Percentiles rank a stretch among this genome's conserved stretches.
phyloP scores from a whole-genome alignment of 2,888 invertebrate species.

The Polyploca ridens region DNA sequence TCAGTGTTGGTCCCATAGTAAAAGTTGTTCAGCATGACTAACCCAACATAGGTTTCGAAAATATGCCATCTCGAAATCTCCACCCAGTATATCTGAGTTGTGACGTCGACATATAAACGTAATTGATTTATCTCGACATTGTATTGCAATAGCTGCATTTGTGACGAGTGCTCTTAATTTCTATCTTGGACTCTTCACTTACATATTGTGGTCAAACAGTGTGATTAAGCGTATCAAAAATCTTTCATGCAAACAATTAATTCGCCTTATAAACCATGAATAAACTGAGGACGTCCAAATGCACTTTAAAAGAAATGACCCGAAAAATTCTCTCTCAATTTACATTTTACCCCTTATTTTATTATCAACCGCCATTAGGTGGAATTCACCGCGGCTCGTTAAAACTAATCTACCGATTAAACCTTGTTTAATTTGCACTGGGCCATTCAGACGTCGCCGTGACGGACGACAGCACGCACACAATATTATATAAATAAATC shows the following conservation, averaged over 20 bases:
- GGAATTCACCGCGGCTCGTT: slow-evolving; percentile 15
- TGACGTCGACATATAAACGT: no score
- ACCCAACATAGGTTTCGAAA: no score
- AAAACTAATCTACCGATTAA: slow-evolving; percentile 17
- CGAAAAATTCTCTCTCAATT: slow-evolving; percentile 1
- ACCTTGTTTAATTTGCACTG: slow-evolving; percentile 15
- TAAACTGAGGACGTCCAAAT: background rate
- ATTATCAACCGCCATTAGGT: slow-evolving; percentile 14
- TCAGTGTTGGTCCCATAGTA: no score
- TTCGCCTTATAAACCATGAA: background rate
- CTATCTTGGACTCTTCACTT: no score
- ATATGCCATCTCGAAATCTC: no score
- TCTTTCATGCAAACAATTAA: background rate
- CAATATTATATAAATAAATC: background rate
- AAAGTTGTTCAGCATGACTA: no score
- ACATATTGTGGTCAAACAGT: no score
- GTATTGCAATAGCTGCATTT: no score
- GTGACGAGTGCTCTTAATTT: no score
- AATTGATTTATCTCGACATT: no score
- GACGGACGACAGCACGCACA: slow-evolving; percentile 4
- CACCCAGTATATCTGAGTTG: no score
- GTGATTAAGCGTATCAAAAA: background rate
- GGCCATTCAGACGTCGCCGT: slow-evolving; percentile 7
- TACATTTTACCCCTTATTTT: slow-evolving; percentile 10
- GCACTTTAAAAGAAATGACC: background rate